A percentile compares a stretch with the other conserved stretches of the same genome.
phyloP scores from a whole-genome alignment of 2,113 vertebrate genomes.

The Osmerus eperlanus region DNA sequence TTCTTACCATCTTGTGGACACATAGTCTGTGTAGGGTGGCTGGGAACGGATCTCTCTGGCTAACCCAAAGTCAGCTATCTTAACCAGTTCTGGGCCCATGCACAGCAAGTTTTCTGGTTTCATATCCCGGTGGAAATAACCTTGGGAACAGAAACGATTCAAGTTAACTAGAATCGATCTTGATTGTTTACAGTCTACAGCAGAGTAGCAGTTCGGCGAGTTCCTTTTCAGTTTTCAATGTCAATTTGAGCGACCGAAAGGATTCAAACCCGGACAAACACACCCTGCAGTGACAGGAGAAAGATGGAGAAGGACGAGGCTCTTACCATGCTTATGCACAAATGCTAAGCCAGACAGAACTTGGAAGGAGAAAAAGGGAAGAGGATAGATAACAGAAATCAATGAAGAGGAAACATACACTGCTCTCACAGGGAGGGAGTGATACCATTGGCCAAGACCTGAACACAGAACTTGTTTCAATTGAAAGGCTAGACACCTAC shows the following conservation, averaged over 20 bases:
- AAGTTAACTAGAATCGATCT: neutral
- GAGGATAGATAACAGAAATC: constrained; percentile 29
- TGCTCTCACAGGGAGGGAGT: neutral
- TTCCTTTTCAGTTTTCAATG: neutral
- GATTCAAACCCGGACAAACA: neutral
- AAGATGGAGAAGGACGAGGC: constrained; percentile 22
- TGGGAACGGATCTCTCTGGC: constrained; percentile 94
- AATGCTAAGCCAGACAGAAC: constrained; percentile 72
- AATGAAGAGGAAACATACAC: constrained; percentile 17
- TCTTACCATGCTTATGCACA: constrained; percentile 75
- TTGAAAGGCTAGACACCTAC: constrained; percentile 15
- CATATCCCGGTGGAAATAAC: constrained; percentile 88
- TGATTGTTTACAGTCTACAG: no score
- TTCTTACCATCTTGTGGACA: constrained; percentile 95
- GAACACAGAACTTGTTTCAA: neutral
- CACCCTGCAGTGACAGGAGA: neutral
- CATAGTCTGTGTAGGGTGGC: constrained; percentile 96
- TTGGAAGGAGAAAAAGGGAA: constrained; percentile 41
- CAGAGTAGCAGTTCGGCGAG: no score
- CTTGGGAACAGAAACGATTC: constrained; percentile 44
- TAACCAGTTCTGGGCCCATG: constrained; percentile 91
- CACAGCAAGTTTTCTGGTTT: constrained; percentile 88
- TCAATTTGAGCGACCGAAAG: neutral
- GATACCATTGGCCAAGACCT: neutral
- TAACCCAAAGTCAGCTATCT: constrained; percentile 98